Percentiles rank a stretch among this genome's conserved stretches.
Evolutionary conservation across 2,888 invertebrate genomes (phyloP).

Genomic region (Abrostola tripartita): DNA sequence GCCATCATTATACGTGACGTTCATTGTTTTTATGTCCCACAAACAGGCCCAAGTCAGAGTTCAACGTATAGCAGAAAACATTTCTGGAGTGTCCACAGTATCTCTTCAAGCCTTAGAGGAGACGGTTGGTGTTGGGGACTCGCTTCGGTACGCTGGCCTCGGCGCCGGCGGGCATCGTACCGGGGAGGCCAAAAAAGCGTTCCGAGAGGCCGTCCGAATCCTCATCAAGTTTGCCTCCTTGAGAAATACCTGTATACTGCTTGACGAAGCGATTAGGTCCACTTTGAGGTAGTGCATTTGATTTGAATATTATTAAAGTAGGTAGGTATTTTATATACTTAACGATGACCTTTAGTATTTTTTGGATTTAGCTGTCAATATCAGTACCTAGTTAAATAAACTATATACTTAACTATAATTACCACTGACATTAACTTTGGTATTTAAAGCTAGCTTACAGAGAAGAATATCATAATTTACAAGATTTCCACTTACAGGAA

Average conservation of each 20-base stretch:
- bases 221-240: constrained; percentile 86
- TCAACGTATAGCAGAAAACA: constrained; percentile 76
- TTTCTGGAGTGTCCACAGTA: constrained; percentile 80
- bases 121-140: constrained; percentile 66
- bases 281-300: constrained; percentile 74
- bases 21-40: neutral
- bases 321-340: neutral
- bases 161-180: constrained; percentile 83
- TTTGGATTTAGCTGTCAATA: neutral
- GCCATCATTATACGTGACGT: neutral
- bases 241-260: constrained; percentile 76
- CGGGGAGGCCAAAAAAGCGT: constrained; percentile 79
- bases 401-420: no score
- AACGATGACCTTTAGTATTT: neutral
- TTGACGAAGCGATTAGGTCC: constrained; percentile 76
- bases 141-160: constrained; percentile 77
- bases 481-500: constrained; percentile 68
- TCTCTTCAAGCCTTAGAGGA: constrained; percentile 78
- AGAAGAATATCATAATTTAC: no score
- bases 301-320: neutral
- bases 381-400: no score
- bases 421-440: no score
- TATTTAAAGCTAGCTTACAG: no score
- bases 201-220: constrained; percentile 75
- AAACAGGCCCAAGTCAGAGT: constrained; percentile 81